Percentiles rank a stretch among this genome's conserved stretches.
Conservation (phyloP, 1,140 invertebrate genomes). For the Stenopsyche tienmushanensis region DNA sequence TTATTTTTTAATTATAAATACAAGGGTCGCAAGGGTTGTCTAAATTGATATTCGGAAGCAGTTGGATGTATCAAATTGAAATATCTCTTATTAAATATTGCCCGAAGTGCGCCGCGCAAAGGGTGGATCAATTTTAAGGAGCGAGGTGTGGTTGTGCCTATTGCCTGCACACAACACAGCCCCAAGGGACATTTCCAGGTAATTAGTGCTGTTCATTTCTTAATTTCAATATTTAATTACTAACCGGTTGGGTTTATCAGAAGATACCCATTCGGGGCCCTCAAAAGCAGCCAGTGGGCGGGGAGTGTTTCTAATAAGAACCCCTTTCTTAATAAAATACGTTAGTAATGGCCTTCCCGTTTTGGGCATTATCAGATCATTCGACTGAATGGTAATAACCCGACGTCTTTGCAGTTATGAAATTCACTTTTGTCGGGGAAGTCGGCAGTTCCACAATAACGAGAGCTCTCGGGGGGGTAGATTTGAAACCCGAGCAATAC, state of each 20-base stretch:
- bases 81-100: no score
- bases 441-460: slow-evolving; percentile 34
- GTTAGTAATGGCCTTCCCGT: slow-evolving; percentile 29
- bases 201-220: slow-evolving; percentile 60
- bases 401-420: slow-evolving; percentile 34
- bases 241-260: slow-evolving; percentile 41
- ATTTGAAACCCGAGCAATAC: slow-evolving; percentile 42
- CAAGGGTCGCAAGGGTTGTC: no score
- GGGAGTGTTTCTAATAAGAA: no score
- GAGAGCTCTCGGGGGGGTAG: slow-evolving; percentile 27
- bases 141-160: neutral
- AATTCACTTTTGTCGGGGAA: slow-evolving; percentile 34
- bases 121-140: neutral
- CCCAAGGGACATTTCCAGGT: slow-evolving; percentile 56
- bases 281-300: no score
- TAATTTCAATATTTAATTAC: slow-evolving; percentile 62
- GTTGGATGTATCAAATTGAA: neutral
- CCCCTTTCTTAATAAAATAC: slow-evolving; percentile 24
- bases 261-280: neutral
- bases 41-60: no score
- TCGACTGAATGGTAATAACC: slow-evolving; percentile 20
- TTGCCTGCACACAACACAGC: slow-evolving; percentile 28
- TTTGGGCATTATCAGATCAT: slow-evolving; percentile 32
- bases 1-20: neutral
- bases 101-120: no score